Base-by-base conservation (phyloP, 2,888 invertebrate species). In the Cotesia congregata region DNA sequence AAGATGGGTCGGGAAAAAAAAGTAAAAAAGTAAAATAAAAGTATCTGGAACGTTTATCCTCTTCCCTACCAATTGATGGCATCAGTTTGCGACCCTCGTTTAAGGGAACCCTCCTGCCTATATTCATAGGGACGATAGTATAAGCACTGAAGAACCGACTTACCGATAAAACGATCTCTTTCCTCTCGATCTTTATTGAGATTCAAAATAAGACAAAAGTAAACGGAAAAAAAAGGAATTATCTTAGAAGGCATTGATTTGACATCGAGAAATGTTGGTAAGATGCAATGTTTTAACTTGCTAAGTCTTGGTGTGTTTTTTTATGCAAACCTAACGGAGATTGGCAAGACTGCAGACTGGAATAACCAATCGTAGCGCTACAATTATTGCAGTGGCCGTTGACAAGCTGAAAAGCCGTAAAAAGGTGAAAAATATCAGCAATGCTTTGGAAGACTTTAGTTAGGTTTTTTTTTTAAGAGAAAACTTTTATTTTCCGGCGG, bases 41-140 rank as follows among this genome's bases (percentile, higher is more conserved):
- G 50, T 50, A 65, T 65, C 71, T 67, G 6, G 61, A 62, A 72
- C 65, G 40, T 62, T 71, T 65, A 38, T 65, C 50, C 50, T 75
- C 67, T 72, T 76, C 20, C 72, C 67, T 68, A 71, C 65, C 74
- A 71, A 77, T 72, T 78, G 78, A 78, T 80, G 78, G 78, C 78
- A 80, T 80, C 80, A 78, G 80, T 80, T 78, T 75, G 74, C 71
- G 72, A 75, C 74, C 68, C 74, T 76, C 77, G 68, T 77, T 77
- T 72, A 72, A 70, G 69, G 64, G 73, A 40, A 17, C 67, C 67
- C n/a, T 20, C 68, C n/a, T 69, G 30, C 59, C 70, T 68, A 17
- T 59, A 67, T 59, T 39, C 39, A 68, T 70, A 65, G 41, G 61
- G 67, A 72, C 72, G 62, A 72, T 67, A 74, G 70, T 50, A 67